phyloP scores from a whole-genome alignment of 2,797 vertebrate species.

The Arrhamphus sclerolepis region DNA sequence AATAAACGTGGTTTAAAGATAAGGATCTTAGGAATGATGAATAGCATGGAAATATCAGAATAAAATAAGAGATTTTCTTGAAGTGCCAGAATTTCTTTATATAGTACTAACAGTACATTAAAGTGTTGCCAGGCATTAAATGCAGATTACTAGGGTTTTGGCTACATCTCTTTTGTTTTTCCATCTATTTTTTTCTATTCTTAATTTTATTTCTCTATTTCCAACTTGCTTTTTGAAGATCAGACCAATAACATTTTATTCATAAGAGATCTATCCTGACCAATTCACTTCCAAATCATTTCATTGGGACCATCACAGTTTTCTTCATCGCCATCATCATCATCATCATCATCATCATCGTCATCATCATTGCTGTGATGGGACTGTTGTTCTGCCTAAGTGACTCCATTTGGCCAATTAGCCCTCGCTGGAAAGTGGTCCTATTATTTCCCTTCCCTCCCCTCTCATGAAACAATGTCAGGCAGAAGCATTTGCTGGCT shows the following conservation, averaged over 20 bases:
- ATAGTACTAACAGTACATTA: not conserved
- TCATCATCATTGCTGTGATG: constrained; percentile 59
- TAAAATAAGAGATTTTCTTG: too few species aligned
- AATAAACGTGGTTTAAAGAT: too few species aligned
- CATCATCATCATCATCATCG: constrained; percentile 36
- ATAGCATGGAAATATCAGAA: too few species aligned
- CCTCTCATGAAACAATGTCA: constrained; percentile 66
- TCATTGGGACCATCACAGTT: constrained; percentile 32
- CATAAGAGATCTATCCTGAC: constrained; percentile 13
- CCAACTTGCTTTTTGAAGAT: constrained; percentile 1
- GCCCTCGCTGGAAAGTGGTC: constrained; percentile 54
- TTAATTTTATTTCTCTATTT: not conserved
- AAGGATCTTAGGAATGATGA: too few species aligned
- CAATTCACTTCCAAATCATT: constrained; percentile 29
- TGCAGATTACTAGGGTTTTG: not conserved
- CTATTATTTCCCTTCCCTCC: constrained; percentile 58
- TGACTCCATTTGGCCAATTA: constrained; percentile 78
- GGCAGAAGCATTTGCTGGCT: constrained; percentile 72
- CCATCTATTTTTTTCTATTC: not conserved
- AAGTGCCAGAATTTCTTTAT: not conserved
- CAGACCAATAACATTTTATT: constrained; percentile 16
- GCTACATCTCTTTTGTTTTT: not conserved
- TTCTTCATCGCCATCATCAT: constrained; percentile 37
- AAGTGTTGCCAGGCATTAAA: constrained; percentile 14
- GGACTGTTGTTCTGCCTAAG: constrained; percentile 70